Evolutionary conservation across 2,888 invertebrate genomes (phyloP).

Genomic region (Cybosia mesomella): DNA sequence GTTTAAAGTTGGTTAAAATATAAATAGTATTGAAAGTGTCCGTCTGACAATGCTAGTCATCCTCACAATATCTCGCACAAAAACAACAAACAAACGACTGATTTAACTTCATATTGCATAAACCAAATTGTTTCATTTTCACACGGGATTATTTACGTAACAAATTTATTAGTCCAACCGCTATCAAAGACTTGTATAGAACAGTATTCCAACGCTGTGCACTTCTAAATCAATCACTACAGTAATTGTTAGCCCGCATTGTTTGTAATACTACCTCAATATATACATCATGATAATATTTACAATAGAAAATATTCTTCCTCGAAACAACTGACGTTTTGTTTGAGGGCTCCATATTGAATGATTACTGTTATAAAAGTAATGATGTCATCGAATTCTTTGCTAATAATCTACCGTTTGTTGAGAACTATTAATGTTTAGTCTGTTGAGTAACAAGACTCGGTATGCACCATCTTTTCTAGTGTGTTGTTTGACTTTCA

Average conservation of each 20-base stretch:
- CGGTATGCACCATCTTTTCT: constrained; percentile 10
- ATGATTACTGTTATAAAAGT: constrained; percentile 51
- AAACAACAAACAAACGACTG: constrained; percentile 36
- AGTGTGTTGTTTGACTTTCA: constrained; percentile 41
- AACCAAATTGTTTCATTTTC: constrained; percentile 38
- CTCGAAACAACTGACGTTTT: constrained; percentile 58
- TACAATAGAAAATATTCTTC: constrained; percentile 60
- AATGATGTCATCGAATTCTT: constrained; percentile 56
- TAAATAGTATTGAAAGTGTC: constrained; percentile 29
- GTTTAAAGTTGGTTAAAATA: neutral
- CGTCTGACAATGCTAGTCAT: constrained; percentile 33
- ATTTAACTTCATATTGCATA: constrained; percentile 39
- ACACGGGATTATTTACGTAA: constrained; percentile 44
- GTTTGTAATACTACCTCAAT: constrained; percentile 63
- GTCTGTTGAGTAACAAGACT: constrained; percentile 25
- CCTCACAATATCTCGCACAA: constrained; percentile 29
- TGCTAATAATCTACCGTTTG: constrained; percentile 38
- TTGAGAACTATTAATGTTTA: constrained; percentile 43
- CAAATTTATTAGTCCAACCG: constrained; percentile 35
- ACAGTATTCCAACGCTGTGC: constrained; percentile 38
- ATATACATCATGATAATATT: constrained; percentile 66
- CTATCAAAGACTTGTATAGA: constrained; percentile 40
- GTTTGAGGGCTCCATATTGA: constrained; percentile 49
- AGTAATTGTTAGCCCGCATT: constrained; percentile 64
- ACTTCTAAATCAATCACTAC: constrained; percentile 62